Percentiles rank a stretch among this genome's conserved stretches.
These are phyloP conservation scores for Cacajao melanocephalus DNA, from an alignment of 2,797 vertebrate genomes.

Conservation along the genomic window DNA sequence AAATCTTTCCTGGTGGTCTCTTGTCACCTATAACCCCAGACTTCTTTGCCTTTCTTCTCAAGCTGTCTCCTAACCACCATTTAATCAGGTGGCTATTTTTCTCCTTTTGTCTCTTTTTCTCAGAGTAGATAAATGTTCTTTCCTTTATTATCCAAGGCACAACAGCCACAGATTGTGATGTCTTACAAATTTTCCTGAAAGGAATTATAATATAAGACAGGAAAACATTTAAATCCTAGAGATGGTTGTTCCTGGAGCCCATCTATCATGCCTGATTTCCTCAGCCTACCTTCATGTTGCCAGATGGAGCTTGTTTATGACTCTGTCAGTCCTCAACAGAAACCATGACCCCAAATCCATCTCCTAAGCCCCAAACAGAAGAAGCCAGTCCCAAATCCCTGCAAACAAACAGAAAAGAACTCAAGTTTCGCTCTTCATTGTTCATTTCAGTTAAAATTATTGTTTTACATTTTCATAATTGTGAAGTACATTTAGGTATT, in stretches of 20 bases:
- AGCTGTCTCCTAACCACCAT: neutral
- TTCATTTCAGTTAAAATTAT: neutral
- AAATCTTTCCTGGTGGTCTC: neutral
- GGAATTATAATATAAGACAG: neutral
- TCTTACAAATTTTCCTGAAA: neutral
- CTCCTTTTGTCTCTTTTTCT: neutral
- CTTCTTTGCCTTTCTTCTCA: neutral
- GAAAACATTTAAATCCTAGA: neutral
- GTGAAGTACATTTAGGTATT: neutral
- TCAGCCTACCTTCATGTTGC: neutral
- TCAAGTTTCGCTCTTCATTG: neutral
- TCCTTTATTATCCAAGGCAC: neutral
- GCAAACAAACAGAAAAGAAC: neutral
- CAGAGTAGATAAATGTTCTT: neutral
- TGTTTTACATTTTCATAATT: neutral
- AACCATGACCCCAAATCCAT: neutral
- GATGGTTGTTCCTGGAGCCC: neutral
- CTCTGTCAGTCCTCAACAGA: neutral
- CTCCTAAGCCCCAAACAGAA: neutral
- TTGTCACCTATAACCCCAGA: neutral
- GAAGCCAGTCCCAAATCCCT: neutral
- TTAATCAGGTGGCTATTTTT: neutral
- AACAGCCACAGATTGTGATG: neutral
- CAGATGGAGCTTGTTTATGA: neutral
- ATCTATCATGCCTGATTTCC: neutral